Evolutionary conservation across 2,797 vertebrate species (phyloP), one percentile per base, ranked within the genome.

Genomic region (Kryptolebias ocellatus): DNA sequence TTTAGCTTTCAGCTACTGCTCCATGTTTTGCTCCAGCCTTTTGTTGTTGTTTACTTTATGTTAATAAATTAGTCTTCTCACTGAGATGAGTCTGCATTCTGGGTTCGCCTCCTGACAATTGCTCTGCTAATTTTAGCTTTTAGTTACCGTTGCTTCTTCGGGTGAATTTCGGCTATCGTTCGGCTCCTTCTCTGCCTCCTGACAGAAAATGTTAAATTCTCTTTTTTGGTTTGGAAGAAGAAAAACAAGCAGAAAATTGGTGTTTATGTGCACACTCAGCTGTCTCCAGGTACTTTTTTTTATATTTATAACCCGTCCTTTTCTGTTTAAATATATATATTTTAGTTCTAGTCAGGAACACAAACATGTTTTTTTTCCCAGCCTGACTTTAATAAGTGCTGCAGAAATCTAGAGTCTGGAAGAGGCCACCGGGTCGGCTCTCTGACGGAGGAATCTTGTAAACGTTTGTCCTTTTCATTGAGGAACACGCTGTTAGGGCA

Each of bases 381-480:
- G 34, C 59, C 12, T 49, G 46, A 76, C 67, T 78, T 53, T 61
- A 64, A 65, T 37, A 73, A 69, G 37, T 42, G 64, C 46, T 45
- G 57, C 60, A 68, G 68, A 79, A 80, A 87, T 9, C 31, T 76
- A 51, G 79, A 77, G 76, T 63, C 1, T 12, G 17, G 67, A 59
- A 34, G 50, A 54, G 45, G 60, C 65, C 69, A 27, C 14, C 46
- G 70, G 64, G 64, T 57, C 37, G 29, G 20, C 11, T 51, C 42
- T 72, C 59, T 72, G 67, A 29, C 44, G 66, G 27, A 50, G 54
- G 61, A 78, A 71, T 71, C 72, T 57, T 37, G 39, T 63, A 72
- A 63, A 31, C 53, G 62, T 62, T 18, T 63, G 80, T 60, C 52
- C 50, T 60, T 53, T 49, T 52, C 27, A 27, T 12, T 50, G 69